phyloP scores from a whole-genome alignment of 2,888 invertebrate species.

The Caenorhabditis virilis region DNA sequence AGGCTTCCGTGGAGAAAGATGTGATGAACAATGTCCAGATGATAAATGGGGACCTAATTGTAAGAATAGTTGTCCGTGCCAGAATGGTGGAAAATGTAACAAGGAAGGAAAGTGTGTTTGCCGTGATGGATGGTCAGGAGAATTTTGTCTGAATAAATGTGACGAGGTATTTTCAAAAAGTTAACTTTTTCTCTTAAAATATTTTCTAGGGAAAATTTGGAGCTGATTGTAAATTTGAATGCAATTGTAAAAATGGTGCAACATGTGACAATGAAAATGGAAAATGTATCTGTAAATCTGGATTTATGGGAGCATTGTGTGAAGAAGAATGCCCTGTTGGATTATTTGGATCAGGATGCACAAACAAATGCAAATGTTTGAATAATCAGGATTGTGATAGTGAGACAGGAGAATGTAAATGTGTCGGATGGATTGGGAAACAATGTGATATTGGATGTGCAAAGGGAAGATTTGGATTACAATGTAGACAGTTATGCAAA shows the following conservation, averaged over 20 bases:
- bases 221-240: constrained; percentile 55
- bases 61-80: constrained; percentile 54
- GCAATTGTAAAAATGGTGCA: constrained; percentile 70
- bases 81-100: constrained; percentile 63
- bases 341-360: constrained; percentile 51
- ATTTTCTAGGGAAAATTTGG: constrained; percentile 58
- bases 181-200: no score
- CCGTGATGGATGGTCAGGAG: constrained; percentile 56
- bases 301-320: constrained; percentile 66
- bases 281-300: constrained; percentile 71
- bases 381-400: constrained; percentile 63
- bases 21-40: constrained; percentile 85
- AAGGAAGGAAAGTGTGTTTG: constrained; percentile 56
- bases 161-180: no score
- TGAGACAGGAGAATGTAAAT: constrained; percentile 50
- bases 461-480: constrained; percentile 53
- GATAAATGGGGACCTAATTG: constrained; percentile 68
- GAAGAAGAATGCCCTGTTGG: constrained; percentile 53
- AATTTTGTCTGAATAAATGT: constrained; percentile 58
- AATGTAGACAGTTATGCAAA: constrained; percentile 48
- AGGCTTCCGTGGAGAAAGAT: constrained; percentile 76
- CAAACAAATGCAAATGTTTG: constrained; percentile 62
- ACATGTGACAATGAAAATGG: constrained; percentile 71
- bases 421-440: constrained; percentile 65
- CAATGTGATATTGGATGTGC: constrained; percentile 62